Evolutionary conservation across 2,797 vertebrate species (phyloP).

Genomic region (Acipenser transmontanus): DNA sequence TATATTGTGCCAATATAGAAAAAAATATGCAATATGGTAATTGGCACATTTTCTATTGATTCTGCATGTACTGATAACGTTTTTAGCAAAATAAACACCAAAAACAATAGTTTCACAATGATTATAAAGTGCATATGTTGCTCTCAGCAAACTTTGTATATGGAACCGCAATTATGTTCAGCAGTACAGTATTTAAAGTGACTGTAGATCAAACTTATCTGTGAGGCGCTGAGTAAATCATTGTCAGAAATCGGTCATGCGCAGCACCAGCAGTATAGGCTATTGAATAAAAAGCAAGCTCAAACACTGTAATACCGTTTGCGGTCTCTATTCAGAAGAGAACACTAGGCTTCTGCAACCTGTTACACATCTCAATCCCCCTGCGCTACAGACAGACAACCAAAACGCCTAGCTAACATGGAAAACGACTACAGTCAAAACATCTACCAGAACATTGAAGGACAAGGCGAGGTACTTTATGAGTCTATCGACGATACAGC

Average conservation of each 20-base stretch:
- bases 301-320: background rate
- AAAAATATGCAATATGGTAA: too few relatives aligned
- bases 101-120: too few relatives aligned
- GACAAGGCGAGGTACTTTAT: constrained; percentile 11
- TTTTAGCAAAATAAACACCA: too few relatives aligned
- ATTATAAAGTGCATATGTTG: too few relatives aligned
- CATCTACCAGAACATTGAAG: constrained; percentile 25
- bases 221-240: too few relatives aligned
- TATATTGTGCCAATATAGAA: too few relatives aligned
- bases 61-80: too few relatives aligned
- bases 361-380: background rate
- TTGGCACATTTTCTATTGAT: too few relatives aligned
- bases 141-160: too few relatives aligned
- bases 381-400: background rate
- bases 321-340: constrained; percentile 22
- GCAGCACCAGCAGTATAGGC: constrained; percentile 24
- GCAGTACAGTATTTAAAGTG: too few relatives aligned
- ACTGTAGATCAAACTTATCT: too few relatives aligned
- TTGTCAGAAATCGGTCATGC: constrained; percentile 32
- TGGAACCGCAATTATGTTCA: too few relatives aligned
- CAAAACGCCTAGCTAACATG: constrained; percentile 8
- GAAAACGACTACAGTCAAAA: constrained; percentile 24
- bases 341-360: constrained; percentile 19
- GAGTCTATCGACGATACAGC: constrained; percentile 16
- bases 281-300: constrained; percentile 26